Percentiles rank a stretch among this genome's conserved stretches.
Evolutionary conservation across 2,113 vertebrate genomes (phyloP).

Genomic region (Clinocottus analis): DNA sequence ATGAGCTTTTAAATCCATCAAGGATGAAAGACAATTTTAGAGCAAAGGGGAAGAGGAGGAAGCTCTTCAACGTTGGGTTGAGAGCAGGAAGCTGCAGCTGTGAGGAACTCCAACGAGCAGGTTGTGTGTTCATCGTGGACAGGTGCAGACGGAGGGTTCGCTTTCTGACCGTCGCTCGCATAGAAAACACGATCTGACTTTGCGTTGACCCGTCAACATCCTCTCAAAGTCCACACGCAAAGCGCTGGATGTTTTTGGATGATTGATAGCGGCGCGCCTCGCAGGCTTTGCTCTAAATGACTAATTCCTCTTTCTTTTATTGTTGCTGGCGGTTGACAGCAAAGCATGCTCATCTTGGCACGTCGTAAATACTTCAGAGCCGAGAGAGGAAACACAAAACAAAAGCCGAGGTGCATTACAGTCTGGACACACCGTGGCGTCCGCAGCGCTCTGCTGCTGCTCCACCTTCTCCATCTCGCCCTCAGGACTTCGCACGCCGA

Average conservation of each 20-base stretch:
- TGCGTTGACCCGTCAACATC: conserved; percentile 9
- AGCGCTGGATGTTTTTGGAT: neutral
- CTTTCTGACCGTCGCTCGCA: neutral
- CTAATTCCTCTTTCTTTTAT: conserved; percentile 24
- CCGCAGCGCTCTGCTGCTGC: neutral
- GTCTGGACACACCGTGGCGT: conserved; percentile 26
- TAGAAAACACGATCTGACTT: conserved; percentile 1
- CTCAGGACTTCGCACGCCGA: conserved; percentile 11
- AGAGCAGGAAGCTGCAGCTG: conserved; percentile 1
- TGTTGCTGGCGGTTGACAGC: conserved; percentile 27
- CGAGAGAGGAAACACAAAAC: conserved; percentile 29
- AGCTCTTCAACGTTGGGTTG: neutral
- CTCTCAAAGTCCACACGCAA: neutral
- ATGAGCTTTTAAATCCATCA: conserved; percentile 5
- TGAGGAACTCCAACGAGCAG: neutral
- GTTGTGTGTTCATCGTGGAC: neutral
- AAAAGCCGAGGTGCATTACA: conserved; percentile 22
- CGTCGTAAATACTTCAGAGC: conserved; percentile 39
- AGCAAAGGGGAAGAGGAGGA: neutral
- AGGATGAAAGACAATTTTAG: conserved; percentile 3
- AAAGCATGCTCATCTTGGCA: conserved; percentile 24
- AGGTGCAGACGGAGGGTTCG: neutral
- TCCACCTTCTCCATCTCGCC: neutral
- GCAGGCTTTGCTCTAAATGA: conserved; percentile 13
- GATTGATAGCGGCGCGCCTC: conserved; percentile 19